Evolutionary conservation across 2,113 vertebrate species (phyloP).

Genomic region (Catharus minimus): DNA sequence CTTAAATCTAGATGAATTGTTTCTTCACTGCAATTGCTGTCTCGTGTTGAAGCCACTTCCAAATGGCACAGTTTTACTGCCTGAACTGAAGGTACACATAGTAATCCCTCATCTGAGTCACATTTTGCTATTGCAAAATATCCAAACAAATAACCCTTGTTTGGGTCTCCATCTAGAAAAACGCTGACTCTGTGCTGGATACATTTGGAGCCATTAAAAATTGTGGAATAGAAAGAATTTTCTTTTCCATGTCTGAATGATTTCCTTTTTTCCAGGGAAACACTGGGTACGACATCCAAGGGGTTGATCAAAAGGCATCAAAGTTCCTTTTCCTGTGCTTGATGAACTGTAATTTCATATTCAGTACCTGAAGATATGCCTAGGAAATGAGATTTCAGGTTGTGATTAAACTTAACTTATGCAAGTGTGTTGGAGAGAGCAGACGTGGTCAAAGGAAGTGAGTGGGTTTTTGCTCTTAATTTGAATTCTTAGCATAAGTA

Average conservation of each 20-base stretch:
- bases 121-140: constrained; percentile 7
- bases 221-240: not conserved
- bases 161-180: not conserved
- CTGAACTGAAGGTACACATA: not conserved
- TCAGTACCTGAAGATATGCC: not conserved
- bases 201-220: not conserved
- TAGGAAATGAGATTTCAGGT: not conserved
- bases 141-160: constrained; percentile 33
- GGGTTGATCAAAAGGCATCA: not conserved
- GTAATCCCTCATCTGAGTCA: constrained; percentile 21
- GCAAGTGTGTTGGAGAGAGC: not conserved
- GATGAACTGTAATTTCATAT: not conserved
- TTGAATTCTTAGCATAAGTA: not conserved
- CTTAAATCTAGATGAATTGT: not conserved
- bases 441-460: not conserved
- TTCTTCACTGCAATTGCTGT: not conserved
- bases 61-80: not conserved
- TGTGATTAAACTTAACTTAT: not conserved
- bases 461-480: not conserved
- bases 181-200: not conserved
- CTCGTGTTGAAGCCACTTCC: not conserved
- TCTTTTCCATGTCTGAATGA: not conserved
- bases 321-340: not conserved
- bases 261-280: not conserved
- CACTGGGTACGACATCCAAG: not conserved